Conservation (phyloP, 2,888 invertebrate species). For the Allygus modestus region DNA sequence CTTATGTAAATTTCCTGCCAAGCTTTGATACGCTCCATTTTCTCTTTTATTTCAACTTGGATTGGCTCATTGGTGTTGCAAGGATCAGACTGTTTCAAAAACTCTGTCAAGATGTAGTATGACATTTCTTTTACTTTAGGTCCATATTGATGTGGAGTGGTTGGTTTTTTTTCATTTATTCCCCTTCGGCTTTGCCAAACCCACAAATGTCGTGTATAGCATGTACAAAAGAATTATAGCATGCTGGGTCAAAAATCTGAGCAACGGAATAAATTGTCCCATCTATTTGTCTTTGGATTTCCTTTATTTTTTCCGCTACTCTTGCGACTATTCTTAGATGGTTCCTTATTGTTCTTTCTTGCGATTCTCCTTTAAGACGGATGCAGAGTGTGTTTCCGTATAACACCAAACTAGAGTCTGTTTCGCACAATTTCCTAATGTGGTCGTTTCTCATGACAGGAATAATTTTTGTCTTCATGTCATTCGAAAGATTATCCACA, state of each 20-base stretch:
- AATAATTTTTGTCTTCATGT: too few relatives aligned
- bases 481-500: background rate
- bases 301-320: background rate
- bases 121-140: slow-evolving; percentile 4
- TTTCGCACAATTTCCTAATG: background rate
- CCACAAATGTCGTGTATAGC: slow-evolving; percentile 3
- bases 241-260: background rate
- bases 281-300: background rate
- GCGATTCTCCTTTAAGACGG: background rate
- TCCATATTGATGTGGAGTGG: slow-evolving; percentile 23
- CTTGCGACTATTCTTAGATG: slow-evolving; percentile 5
- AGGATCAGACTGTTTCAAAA: background rate
- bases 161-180: slow-evolving; percentile 17
- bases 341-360: slow-evolving; percentile 17
- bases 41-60: background rate
- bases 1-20: background rate
- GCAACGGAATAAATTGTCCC: background rate
- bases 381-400: slow-evolving; percentile 1
- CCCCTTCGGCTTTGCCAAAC: slow-evolving; percentile 6
- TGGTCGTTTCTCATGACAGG: slow-evolving; percentile 25
- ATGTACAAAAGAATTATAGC: background rate
- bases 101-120: background rate
- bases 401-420: background rate
- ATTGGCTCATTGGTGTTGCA: background rate
- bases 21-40: background rate